A percentile compares a stretch with the other conserved stretches of the same genome.
Evolutionary conservation across 2,888 invertebrate genomes (phyloP).

Genomic region (Caenorhabditis sinica): DNA sequence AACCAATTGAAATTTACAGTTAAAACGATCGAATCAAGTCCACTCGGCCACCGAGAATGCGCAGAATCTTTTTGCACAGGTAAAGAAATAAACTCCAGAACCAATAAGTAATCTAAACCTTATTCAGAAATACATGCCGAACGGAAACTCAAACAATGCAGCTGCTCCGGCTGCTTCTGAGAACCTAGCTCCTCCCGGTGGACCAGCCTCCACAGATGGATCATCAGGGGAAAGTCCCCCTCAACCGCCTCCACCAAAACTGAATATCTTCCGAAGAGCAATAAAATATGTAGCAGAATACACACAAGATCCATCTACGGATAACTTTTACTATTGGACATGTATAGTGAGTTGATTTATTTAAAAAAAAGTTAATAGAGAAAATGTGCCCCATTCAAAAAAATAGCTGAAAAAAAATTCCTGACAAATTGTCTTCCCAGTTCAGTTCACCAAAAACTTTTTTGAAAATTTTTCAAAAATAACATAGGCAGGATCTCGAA

Average conservation of each 20-base stretch:
- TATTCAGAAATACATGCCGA: conserved; percentile 43
- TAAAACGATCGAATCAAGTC: conserved; percentile 55
- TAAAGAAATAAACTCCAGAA: neutral
- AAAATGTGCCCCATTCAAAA: neutral
- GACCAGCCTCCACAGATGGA: neutral
- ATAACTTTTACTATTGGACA: conserved; percentile 71
- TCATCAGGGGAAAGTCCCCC: neutral
- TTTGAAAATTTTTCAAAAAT: too few species aligned
- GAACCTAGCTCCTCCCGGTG: conserved; percentile 4
- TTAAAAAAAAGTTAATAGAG: neutral
- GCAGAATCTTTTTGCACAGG: conserved; percentile 64
- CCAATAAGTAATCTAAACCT: neutral
- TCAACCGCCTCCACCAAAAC: neutral
- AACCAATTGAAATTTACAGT: too few species aligned
- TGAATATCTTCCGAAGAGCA: neutral
- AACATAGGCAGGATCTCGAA: too few species aligned
- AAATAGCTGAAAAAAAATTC: too few species aligned
- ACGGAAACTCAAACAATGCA: conserved; percentile 27
- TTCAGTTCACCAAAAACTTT: too few species aligned
- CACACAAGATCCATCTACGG: conserved; percentile 64
- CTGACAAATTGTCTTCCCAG: too few species aligned
- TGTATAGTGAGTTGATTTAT: conserved; percentile 48
- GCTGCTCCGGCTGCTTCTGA: neutral
- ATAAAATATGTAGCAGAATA: conserved; percentile 33
- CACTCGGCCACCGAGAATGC: conserved; percentile 30